Percentiles rank a stretch among this genome's conserved stretches.
These are phyloP conservation scores for Ochropleura leucogaster DNA, from an alignment of 2,888 invertebrate genomes.

Conservation along the genomic window DNA sequence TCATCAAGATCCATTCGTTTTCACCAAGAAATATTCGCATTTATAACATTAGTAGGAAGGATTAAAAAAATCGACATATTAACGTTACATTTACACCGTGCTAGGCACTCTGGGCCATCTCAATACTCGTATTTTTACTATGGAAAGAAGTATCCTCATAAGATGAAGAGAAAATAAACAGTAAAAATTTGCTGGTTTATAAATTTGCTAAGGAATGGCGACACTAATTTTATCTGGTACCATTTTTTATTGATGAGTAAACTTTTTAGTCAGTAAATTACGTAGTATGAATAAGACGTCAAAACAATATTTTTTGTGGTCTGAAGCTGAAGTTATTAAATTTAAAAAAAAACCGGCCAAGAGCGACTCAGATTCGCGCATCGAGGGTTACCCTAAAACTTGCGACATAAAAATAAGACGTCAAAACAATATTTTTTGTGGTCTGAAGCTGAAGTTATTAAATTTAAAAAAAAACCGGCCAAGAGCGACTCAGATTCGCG, in stretches of 20 bases:
- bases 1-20: too few relatives aligned
- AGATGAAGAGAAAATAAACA: background rate
- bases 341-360: background rate
- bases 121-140: background rate
- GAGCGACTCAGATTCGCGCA: too few relatives aligned
- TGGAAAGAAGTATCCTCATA: background rate
- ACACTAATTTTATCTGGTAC: background rate
- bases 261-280: background rate
- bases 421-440: background rate
- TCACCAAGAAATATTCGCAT: too few relatives aligned
- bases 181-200: background rate
- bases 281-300: background rate
- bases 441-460: background rate
- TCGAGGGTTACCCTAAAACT: too few relatives aligned
- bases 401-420: too few relatives aligned
- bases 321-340: background rate
- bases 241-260: background rate
- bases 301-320: background rate
- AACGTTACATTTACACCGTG: too few relatives aligned
- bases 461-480: background rate
- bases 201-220: background rate
- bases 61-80: too few relatives aligned
- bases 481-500: too few relatives aligned
- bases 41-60: too few relatives aligned
- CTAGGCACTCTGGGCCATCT: background rate